Evolutionary conservation across 2,888 invertebrate genomes (phyloP).

Genomic region (Cotesia congregata): DNA sequence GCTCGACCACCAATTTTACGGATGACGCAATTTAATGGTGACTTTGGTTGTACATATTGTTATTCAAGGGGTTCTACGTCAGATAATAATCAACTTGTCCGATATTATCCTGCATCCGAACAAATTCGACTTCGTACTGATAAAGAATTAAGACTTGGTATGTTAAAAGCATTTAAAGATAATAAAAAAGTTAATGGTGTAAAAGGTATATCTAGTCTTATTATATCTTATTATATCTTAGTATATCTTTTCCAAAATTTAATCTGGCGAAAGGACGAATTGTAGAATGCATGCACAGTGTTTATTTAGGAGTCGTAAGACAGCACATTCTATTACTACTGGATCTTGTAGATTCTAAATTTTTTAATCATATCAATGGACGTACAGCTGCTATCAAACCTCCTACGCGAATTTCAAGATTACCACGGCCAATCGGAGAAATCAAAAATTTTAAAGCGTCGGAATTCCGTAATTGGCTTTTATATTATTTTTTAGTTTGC

Average conservation of each 20-base stretch:
- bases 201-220: conserved; percentile 1
- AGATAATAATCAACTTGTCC: background rate
- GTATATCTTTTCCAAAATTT: conserved; percentile 10
- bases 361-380: too few relatives aligned
- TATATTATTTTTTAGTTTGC: conserved; percentile 22
- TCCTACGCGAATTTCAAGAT: conserved; percentile 31
- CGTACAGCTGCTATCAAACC: conserved; percentile 15
- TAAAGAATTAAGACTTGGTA: background rate
- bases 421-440: conserved; percentile 22
- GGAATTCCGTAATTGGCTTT: conserved; percentile 36
- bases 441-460: conserved; percentile 34
- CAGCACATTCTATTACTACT: conserved; percentile 22
- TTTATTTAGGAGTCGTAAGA: conserved; percentile 27
- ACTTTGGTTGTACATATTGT: conserved; percentile 32
- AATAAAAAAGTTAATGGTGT: background rate
- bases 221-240: too few relatives aligned
- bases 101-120: conserved; percentile 1
- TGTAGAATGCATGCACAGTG: conserved; percentile 25
- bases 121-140: background rate
- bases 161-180: background rate
- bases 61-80: conserved; percentile 23
- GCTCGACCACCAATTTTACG: conserved; percentile 34
- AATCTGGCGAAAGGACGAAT: conserved; percentile 10
- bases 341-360: background rate
- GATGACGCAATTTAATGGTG: conserved; percentile 40